Evolutionary conservation across 2,113 vertebrate species (phyloP), one percentile per base, ranked within the genome.

Genomic region (Mormyrus lacerda): DNA sequence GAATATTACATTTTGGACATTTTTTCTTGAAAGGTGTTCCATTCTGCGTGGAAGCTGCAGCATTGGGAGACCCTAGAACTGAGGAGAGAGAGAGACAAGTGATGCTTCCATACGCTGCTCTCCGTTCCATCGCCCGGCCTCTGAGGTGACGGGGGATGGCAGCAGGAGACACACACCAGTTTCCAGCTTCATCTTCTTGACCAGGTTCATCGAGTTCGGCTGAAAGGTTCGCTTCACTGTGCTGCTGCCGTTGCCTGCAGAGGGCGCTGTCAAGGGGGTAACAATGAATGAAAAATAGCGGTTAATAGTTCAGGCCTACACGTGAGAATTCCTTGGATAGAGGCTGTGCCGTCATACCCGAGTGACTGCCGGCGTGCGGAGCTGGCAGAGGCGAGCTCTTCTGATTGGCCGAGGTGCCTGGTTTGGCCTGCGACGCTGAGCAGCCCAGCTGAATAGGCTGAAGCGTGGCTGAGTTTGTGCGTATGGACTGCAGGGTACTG

Each of bases 1-100:
- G 96, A 93, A 97, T 96, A 91, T 96, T 96, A 94, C 98, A 99
- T 87, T 97, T 97, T 3, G 97, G 96, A 94, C 98, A 99, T 89
- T 97, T 97, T 92, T 94, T 96, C 93, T 96, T 97, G 83, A 96
- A 93, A 84, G 95, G 95, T 58, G 94, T 94, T 89, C 97, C 97
- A 92, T 98, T 97, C 94, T 98, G 97, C 93, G 96, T 91, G 95
- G 91, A 9, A 91, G 88, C 93, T 53, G 93, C 89, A 79, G 92
- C 91, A 42, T 48, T 69, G 47, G 55, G 11, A 53, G 79, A 27
- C 5, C 69, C 88, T 90, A 85, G 44, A 90, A 90, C 44, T 19
- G 31, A 24, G 11, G 24, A 17, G 5, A 55, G 9, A 55, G 9
- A 53, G 21, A 86, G 84, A 19, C 21, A 51, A 69, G 31, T 31